A percentile compares a stretch with the other conserved stretches of the same genome.
These are phyloP conservation scores for Tinamus major DNA, from an alignment of 2,797 vertebrate genomes.

Conservation along the genomic window DNA sequence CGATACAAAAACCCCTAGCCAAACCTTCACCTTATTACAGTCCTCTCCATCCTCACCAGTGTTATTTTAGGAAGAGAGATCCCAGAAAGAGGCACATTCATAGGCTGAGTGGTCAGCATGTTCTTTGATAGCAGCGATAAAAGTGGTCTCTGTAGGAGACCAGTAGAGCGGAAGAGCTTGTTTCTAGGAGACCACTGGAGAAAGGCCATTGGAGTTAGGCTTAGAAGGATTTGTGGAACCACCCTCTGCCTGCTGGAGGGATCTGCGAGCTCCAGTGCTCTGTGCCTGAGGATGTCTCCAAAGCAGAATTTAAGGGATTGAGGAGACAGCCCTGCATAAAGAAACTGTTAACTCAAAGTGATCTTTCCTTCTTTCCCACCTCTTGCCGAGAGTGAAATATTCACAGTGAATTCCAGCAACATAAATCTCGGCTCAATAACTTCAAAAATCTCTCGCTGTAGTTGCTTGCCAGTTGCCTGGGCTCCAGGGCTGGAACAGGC, in stretches of 20 bases:
- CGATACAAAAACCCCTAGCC: not conserved
- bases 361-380: not conserved
- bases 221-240: not conserved
- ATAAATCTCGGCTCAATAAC: not conserved
- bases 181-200: not conserved
- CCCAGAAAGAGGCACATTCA: not conserved
- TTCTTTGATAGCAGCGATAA: not conserved
- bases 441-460: not conserved
- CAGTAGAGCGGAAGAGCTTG: not conserved
- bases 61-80: not conserved
- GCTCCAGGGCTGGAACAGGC: not conserved
- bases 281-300: not conserved
- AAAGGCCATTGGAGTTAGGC: not conserved
- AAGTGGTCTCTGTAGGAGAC: not conserved
- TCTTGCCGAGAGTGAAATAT: constrained; percentile 15
- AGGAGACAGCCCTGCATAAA: not conserved
- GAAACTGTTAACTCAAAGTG: not conserved
- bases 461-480: not conserved
- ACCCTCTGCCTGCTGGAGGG: not conserved
- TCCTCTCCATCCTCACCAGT: not conserved
- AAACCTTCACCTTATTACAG: not conserved
- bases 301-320: not conserved
- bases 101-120: not conserved
- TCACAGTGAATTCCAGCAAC: constrained; percentile 24
- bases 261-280: not conserved